Evolutionary conservation across 2,797 vertebrate species (phyloP).

Genomic region (Staurois parvus): DNA sequence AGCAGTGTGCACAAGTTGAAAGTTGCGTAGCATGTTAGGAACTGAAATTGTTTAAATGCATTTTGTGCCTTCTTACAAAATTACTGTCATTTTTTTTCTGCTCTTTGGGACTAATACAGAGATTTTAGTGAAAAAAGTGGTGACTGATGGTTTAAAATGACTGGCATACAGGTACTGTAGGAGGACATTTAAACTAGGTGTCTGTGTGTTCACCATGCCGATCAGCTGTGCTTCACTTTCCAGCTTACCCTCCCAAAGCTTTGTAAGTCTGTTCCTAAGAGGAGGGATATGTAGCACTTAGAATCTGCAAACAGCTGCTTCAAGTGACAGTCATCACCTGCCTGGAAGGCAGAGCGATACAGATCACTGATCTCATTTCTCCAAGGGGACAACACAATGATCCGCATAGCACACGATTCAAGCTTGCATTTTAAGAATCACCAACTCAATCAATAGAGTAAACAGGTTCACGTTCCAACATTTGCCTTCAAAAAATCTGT

Average conservation of each 20-base stretch:
- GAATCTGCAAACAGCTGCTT: slow-evolving; percentile 54
- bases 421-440: slow-evolving; percentile 49
- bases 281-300: slow-evolving; percentile 42
- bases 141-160: neutral
- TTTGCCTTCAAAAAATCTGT: slow-evolving; percentile 45
- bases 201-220: slow-evolving; percentile 29
- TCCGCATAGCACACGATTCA: slow-evolving; percentile 33
- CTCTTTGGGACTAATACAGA: slow-evolving; percentile 9
- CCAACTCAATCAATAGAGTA: slow-evolving; percentile 53
- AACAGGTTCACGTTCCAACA: slow-evolving; percentile 51
- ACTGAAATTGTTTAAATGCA: slow-evolving; percentile 19
- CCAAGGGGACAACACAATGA: slow-evolving; percentile 55
- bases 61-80: slow-evolving; percentile 3
- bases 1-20: neutral
- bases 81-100: slow-evolving; percentile 9
- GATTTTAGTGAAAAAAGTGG: slow-evolving; percentile 21
- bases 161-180: neutral
- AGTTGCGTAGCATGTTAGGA: slow-evolving; percentile 13
- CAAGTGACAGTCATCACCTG: slow-evolving; percentile 56
- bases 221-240: slow-evolving; percentile 39
- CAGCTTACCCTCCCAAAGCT: slow-evolving; percentile 9
- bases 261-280: slow-evolving; percentile 25
- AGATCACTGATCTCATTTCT: slow-evolving; percentile 61
- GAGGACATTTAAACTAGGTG: slow-evolving; percentile 9
- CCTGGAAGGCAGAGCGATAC: slow-evolving; percentile 54